Evolutionary conservation across 92 coral and sea anemone genomes (phyloP).

Genomic region (Porites lobata): DNA sequence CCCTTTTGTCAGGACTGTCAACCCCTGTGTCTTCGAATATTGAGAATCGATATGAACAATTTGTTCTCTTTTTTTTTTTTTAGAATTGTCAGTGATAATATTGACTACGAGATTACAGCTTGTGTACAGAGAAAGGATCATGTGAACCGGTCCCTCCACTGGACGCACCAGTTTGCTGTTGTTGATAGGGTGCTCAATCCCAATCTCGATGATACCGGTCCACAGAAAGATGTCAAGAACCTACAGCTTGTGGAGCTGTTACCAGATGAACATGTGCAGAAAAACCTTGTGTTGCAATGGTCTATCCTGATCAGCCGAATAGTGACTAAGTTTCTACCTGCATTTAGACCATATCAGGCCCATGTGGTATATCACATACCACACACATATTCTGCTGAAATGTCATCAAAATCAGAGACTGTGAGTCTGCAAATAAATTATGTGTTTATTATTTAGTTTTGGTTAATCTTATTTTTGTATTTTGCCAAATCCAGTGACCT

Average conservation of each 20-base stretch:
- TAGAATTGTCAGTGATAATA: constrained; percentile 54
- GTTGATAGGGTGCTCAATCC: constrained; percentile 37
- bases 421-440: background rate
- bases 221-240: constrained; percentile 25
- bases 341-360: constrained; percentile 16
- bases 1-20: no score
- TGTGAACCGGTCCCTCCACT: constrained; percentile 54
- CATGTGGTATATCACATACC: constrained; percentile 66
- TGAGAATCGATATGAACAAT: no score
- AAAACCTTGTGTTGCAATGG: constrained; percentile 50
- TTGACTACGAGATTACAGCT: constrained; percentile 49
- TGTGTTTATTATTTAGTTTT: background rate
- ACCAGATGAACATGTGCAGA: constrained; percentile 51
- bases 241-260: constrained; percentile 62
- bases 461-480: background rate
- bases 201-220: constrained; percentile 4
- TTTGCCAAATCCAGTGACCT: background rate
- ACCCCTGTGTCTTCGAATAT: no score
- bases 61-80: no score
- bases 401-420: background rate
- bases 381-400: constrained; percentile 46
- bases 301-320: constrained; percentile 64
- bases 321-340: constrained; percentile 34
- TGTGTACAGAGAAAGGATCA: constrained; percentile 48
- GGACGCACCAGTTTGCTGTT: constrained; percentile 58